These are phyloP conservation scores for Salvelinus alpinus DNA, from an alignment of 2,113 vertebrate species.

Conservation along the genomic window DNA sequence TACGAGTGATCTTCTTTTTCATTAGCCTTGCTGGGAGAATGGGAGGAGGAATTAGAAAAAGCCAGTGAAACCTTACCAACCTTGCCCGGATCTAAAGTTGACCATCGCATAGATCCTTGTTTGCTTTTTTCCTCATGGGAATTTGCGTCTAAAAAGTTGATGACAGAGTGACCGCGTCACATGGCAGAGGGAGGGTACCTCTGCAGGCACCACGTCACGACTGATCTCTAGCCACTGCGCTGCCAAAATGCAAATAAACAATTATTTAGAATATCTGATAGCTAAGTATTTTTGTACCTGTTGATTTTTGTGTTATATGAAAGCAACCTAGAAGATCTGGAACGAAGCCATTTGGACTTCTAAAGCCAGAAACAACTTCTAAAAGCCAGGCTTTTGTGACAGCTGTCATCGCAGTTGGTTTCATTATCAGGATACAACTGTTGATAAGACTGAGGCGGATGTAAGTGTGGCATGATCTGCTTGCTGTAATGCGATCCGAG, in stretches of 20 bases:
- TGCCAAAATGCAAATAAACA: neutral
- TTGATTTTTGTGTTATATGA: neutral
- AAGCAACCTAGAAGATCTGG: neutral
- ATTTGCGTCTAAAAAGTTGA: conserved; percentile 19
- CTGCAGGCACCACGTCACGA: conserved; percentile 23
- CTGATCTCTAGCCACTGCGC: conserved; percentile 7
- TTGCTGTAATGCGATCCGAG: conserved; percentile 30
- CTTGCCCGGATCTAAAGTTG: conserved; percentile 11
- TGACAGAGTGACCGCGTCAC: conserved; percentile 18
- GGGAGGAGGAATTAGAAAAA: conserved; percentile 14
- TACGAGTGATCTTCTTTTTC: conserved; percentile 22
- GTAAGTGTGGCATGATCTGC: neutral
- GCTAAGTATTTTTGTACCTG: conserved; percentile 3
- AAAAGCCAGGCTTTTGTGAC: neutral
- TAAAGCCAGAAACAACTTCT: no score
- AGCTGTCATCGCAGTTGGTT: conserved; percentile 15
- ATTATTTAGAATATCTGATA: neutral
- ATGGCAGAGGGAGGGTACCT: conserved; percentile 25
- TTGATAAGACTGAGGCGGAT: neutral
- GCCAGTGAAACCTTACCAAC: conserved; percentile 19
- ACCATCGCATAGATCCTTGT: conserved; percentile 48
- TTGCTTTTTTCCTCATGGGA: conserved; percentile 30
- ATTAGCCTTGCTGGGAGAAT: conserved; percentile 20
- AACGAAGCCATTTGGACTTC: neutral
- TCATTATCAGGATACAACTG: conserved; percentile 12